A percentile compares a stretch with the other conserved stretches of the same genome.
Evolutionary conservation across 2,888 invertebrate species (phyloP).

Genomic region (Heliothis peltigera): DNA sequence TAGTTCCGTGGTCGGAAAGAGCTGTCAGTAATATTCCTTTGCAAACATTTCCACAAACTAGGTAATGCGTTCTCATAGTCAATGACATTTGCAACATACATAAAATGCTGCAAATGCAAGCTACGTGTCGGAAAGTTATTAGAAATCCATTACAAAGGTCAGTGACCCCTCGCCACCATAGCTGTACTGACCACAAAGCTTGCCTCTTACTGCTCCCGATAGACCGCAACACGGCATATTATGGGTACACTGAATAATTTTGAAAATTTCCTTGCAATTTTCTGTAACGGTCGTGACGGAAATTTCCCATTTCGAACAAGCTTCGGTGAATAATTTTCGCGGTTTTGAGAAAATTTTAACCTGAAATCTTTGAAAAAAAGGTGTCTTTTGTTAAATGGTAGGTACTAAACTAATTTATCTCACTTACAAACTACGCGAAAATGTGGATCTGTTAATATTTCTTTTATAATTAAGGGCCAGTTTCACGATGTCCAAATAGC

Average conservation of each 20-base stretch:
- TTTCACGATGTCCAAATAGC: too few relatives aligned
- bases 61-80: conserved; percentile 1
- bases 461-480: too few relatives aligned
- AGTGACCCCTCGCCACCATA: conserved; percentile 37
- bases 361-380: too few relatives aligned
- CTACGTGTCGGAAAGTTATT: conserved; percentile 53
- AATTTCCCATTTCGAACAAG: conserved; percentile 15
- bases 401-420: too few relatives aligned
- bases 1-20: too few relatives aligned
- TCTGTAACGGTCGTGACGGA: conserved; percentile 17
- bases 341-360: conserved; percentile 2
- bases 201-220: conserved; percentile 22
- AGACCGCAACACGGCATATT: conserved; percentile 49
- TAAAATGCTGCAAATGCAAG: conserved; percentile 25
- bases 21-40: too few relatives aligned
- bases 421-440: too few relatives aligned
- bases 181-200: conserved; percentile 46
- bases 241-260: conserved; percentile 27
- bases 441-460: too few relatives aligned
- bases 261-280: conserved; percentile 24
- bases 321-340: conserved; percentile 1
- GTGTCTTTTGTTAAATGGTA: too few relatives aligned
- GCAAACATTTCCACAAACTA: not conserved
- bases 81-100: conserved; percentile 19
- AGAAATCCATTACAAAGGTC: conserved; percentile 62